Conservation (phyloP, 2,888 invertebrate species). For the Eristalis tenax region DNA sequence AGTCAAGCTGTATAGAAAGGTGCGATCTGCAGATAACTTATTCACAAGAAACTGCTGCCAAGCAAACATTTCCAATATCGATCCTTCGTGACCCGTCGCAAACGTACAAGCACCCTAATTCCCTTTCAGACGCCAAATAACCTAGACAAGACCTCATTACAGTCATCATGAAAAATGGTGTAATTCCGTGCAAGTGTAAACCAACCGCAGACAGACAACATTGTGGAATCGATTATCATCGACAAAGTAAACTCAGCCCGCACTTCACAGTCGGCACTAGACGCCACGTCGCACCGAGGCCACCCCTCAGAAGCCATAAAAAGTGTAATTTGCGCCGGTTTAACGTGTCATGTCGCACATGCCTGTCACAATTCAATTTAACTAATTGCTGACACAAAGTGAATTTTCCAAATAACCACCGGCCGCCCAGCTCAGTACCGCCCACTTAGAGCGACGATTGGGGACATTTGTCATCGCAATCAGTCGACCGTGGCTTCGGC, state of each 20-base stretch:
- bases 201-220: background rate
- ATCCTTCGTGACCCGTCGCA: background rate
- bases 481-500: background rate
- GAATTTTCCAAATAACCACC: conserved; percentile 24
- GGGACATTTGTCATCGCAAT: background rate
- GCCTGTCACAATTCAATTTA: conserved; percentile 60
- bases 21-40: too few relatives aligned
- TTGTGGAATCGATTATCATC: background rate
- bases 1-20: too few relatives aligned
- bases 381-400: conserved; percentile 57
- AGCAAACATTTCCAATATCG: background rate
- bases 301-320: background rate
- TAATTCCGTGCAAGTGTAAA: background rate
- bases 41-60: too few relatives aligned
- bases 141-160: background rate
- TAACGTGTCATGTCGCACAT: background rate
- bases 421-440: background rate
- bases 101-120: background rate
- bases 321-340: background rate
- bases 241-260: background rate
- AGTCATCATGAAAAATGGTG: background rate
- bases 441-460: background rate
- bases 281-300: background rate
- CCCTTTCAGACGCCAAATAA: background rate
- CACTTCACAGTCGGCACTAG: background rate